These are phyloP conservation scores for Macaria notata DNA, from an alignment of 2,888 invertebrate genomes.

Conservation along the genomic window DNA sequence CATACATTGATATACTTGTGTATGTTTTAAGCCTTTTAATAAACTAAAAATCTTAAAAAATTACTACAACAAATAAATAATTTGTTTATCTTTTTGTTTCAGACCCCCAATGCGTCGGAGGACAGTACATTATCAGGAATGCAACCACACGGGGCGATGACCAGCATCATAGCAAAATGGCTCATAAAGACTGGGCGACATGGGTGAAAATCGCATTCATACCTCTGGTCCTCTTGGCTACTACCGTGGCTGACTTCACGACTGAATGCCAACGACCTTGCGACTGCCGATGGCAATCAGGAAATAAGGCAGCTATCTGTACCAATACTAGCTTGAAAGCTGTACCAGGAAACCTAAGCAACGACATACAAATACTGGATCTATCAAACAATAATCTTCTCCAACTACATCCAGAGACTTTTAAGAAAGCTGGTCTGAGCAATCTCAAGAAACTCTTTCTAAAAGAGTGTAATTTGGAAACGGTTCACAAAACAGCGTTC, in stretches of 20 bases:
- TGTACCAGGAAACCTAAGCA: slow-evolving; percentile 88
- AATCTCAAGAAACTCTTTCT: slow-evolving; percentile 92
- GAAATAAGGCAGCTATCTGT: slow-evolving; percentile 93
- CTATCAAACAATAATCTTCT: slow-evolving; percentile 87
- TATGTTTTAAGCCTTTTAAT: no score
- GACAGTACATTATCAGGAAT: slow-evolving; percentile 60
- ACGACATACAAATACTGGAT: slow-evolving; percentile 88
- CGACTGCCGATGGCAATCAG: slow-evolving; percentile 93
- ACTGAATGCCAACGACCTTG: slow-evolving; percentile 87
- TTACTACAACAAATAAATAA: background rate
- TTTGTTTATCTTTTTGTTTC: slow-evolving; percentile 51
- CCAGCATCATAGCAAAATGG: slow-evolving; percentile 74
- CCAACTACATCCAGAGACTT: slow-evolving; percentile 85
- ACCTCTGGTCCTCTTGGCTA: slow-evolving; percentile 55
- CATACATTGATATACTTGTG: no score
- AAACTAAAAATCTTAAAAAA: no score
- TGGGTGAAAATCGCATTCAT: slow-evolving; percentile 70
- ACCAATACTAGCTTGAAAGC: slow-evolving; percentile 84
- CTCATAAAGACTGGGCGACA: slow-evolving; percentile 74
- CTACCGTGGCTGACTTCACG: slow-evolving; percentile 79
- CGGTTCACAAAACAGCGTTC: slow-evolving; percentile 88
- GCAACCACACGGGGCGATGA: slow-evolving; percentile 74
- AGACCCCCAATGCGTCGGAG: slow-evolving; percentile 67
- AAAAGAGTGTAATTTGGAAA: slow-evolving; percentile 87
- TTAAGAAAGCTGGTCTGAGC: slow-evolving; percentile 86